Base-by-base conservation (phyloP, 2,888 invertebrate species). In the Balanococcus diminutus region DNA sequence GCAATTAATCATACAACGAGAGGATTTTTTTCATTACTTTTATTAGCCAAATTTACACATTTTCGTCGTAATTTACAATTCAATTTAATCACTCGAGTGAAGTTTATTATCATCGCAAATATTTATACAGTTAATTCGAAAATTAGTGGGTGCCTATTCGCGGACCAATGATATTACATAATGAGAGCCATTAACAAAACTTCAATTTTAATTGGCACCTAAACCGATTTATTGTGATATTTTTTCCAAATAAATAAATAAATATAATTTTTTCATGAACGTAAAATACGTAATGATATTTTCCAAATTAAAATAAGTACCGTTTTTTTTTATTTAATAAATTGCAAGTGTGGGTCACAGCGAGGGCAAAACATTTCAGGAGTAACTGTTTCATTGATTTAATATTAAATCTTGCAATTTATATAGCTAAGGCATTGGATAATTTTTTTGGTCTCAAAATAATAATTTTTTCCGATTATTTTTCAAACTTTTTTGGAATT, bases 41-140 rank as follows among this genome's bases (percentile, higher is more conserved):
- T 67, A 67, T 67, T 67, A 28, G 14, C 28, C 28, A 67, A 67
- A 67, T 67, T 67, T 67, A 67, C 67, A 67, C 67, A 28, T 67
- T 67, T 56, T 67, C 1, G 16, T 8, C 28, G 67, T 16, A 67
- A 67, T 67, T 67, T 67, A 67, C 14, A 67, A 67, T 67, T 67
- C 28, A 67, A 67, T 67, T 67, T 67, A 28, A 67, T 67, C 67
- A 28, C 28, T 28, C 11, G 67, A 14, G 28, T 16, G 67, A 67
- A 28, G 67, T 67, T 67, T 67, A 67, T 67, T 67, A 67, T 28
- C 11, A 6, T 8, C 28, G 25, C 2, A 28, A 28, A 51, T 51
- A 51, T 56, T 25, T 61, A 67, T 67, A 67, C 67, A 28, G 9
- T 67, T 67, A 28, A 67, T 67, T 28, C 14, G 6, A 28, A 28